Evolutionary conservation across 1,140 invertebrate genomes (phyloP).

Genomic region (Bombus difficillimus): DNA sequence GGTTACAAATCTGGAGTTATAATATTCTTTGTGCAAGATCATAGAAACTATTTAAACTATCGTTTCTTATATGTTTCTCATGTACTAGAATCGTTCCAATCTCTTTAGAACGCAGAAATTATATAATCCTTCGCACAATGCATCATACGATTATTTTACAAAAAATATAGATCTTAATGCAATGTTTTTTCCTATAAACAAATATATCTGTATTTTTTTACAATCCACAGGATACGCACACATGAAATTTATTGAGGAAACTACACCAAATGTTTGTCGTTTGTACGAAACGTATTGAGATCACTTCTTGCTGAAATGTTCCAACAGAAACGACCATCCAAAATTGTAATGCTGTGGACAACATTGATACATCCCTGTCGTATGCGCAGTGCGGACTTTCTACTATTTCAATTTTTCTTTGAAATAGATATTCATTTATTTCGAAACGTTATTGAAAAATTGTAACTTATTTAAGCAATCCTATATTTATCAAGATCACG

Average conservation of each 20-base stretch:
- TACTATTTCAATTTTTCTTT: constrained; percentile 9
- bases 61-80: background rate
- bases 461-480: background rate
- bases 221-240: background rate
- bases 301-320: constrained; percentile 18
- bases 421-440: constrained; percentile 40
- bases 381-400: constrained; percentile 47
- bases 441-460: constrained; percentile 16
- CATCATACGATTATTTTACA: constrained; percentile 16
- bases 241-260: background rate
- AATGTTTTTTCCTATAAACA: background rate
- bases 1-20: background rate
- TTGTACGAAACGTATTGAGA: background rate
- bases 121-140: constrained; percentile 21
- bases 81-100: background rate
- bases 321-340: background rate
- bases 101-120: constrained; percentile 18
- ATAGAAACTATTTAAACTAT: background rate
- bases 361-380: constrained; percentile 47
- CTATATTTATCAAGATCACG: background rate
- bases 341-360: background rate
- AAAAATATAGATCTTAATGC: constrained; percentile 10
- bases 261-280: constrained; percentile 7
- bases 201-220: background rate
- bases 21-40: background rate